A percentile compares a stretch with the other conserved stretches of the same genome.
phyloP scores from a whole-genome alignment of 2,797 vertebrate genomes.

The Lagocephalus sceleratus region DNA sequence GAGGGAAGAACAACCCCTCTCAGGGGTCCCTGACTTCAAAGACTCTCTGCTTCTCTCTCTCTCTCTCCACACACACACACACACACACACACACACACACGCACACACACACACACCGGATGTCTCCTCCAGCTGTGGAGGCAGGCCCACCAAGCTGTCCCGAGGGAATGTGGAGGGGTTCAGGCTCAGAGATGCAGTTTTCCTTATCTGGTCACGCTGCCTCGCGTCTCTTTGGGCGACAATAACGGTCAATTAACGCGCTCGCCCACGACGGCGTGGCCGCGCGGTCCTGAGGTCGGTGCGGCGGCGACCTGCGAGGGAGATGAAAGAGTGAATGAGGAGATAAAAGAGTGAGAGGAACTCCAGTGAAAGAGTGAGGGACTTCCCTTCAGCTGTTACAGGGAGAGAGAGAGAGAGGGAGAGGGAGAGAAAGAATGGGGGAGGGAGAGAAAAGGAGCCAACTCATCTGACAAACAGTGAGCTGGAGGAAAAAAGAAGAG shows the following conservation, averaged over 20 bases:
- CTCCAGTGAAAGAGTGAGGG: neutral
- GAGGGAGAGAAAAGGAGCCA: slow-evolving; percentile 55
- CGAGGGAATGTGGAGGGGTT: slow-evolving; percentile 15
- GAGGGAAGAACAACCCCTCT: slow-evolving; percentile 11
- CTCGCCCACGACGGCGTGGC: no score
- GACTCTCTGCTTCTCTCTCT: slow-evolving; percentile 5
- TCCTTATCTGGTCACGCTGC: slow-evolving; percentile 43
- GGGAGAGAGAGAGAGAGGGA: slow-evolving; percentile 17
- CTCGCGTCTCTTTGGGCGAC: slow-evolving; percentile 22
- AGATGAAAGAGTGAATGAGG: slow-evolving; percentile 25
- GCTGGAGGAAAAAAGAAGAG: slow-evolving; percentile 65
- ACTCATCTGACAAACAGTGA: slow-evolving; percentile 74
- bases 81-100: slow-evolving; percentile 9
- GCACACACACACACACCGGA: slow-evolving; percentile 34
- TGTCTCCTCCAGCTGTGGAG: slow-evolving; percentile 62
- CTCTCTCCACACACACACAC: slow-evolving; percentile 12
- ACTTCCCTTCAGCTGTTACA: slow-evolving; percentile 67
- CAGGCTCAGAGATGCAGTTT: slow-evolving; percentile 24
- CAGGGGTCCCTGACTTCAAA: slow-evolving; percentile 38
- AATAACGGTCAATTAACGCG: slow-evolving; percentile 13
- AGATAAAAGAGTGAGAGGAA: slow-evolving; percentile 44
- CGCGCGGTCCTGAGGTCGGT: no score
- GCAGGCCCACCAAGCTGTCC: slow-evolving; percentile 28
- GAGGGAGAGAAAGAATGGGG: slow-evolving; percentile 22
- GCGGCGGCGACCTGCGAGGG: no score